Evolutionary conservation across 2,888 invertebrate genomes (phyloP), one percentile per base, ranked within the genome.

Genomic region (Apotomis turbidana): DNA sequence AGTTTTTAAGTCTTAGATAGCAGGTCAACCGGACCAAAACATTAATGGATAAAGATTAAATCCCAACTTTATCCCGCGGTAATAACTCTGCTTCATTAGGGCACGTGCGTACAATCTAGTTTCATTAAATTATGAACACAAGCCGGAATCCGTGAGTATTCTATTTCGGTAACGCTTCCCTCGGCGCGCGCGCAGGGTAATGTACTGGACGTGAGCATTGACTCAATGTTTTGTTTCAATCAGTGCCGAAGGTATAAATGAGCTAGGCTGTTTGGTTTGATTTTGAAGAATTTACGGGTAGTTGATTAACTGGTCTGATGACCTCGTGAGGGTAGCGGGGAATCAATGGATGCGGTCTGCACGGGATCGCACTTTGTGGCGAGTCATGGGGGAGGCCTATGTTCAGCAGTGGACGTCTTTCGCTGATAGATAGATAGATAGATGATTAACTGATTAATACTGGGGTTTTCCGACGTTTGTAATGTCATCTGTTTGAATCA

Each of bases 111-210:
- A 77, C 57, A 66, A 76, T 79, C 78, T 76, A 72, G 72, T 68
- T 72, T 59, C 72, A 62, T 72, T 63, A 72, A 72, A 72, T 72
- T 72, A 72, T 59, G 68, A 61, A 57, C 62, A 76, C 84, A 54
- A 6, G 79, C 84, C 83, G 83, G 86, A 87, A 87, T 88, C 87
- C 84, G 85, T 66, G 66, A 84, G 79, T 81, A 78, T 81, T 86
- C 90, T 91, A 91, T 91, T 91, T 91, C 82, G 80, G 89, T 81
- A 83, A 84, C 58, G 74, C 82, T 85, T 89, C 90, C 89, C 90
- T 86, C 86, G 79, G 68, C 78, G 79, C 74, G 76, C 78, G 85
- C 86, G 87, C 85, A 83, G 82, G 87, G 87, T 88, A 87, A 89
- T 90, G 87, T 83, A 89, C 89, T 85, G 78, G 77, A 80, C 55